These are phyloP conservation scores for Noctua pronuba DNA, from an alignment of 2,888 invertebrate species.

Conservation along the genomic window DNA sequence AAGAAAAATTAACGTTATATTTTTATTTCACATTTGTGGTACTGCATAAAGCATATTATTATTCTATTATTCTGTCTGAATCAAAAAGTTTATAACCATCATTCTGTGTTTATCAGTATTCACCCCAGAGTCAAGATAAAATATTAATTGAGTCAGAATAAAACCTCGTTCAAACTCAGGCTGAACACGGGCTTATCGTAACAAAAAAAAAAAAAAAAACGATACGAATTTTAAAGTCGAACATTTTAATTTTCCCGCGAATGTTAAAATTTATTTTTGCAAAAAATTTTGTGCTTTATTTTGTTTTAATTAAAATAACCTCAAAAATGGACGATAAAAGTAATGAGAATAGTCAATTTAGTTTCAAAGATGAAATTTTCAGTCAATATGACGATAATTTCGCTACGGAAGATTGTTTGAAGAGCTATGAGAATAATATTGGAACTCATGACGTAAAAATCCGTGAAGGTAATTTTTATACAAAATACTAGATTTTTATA, in stretches of 20 bases:
- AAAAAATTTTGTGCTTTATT: background rate
- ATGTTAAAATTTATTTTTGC: conserved; percentile 21
- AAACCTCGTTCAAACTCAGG: conserved; percentile 16
- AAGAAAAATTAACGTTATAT: background rate
- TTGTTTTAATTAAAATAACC: conserved; percentile 28
- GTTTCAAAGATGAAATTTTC: conserved; percentile 71
- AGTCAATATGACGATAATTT: conserved; percentile 77
- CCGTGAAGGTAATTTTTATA: conserved; percentile 46
- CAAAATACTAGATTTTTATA: background rate
- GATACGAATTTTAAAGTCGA: conserved; percentile 42
- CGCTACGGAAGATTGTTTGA: conserved; percentile 65
- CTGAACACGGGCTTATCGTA: background rate
- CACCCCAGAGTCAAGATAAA: background rate
- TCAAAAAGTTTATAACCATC: background rate
- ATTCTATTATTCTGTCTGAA: background rate
- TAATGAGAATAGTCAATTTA: conserved; percentile 62
- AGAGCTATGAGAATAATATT: conserved; percentile 53
- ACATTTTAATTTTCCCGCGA: conserved; percentile 57
- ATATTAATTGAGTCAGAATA: background rate
- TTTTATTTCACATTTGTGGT: background rate
- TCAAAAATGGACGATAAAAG: conserved; percentile 69
- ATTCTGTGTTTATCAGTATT: background rate
- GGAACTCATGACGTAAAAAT: conserved; percentile 25
- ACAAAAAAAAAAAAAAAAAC: conserved; percentile 38
- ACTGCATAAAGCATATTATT: background rate